phyloP scores from a whole-genome alignment of 2,113 vertebrate genomes.

The Cathartes aura region DNA sequence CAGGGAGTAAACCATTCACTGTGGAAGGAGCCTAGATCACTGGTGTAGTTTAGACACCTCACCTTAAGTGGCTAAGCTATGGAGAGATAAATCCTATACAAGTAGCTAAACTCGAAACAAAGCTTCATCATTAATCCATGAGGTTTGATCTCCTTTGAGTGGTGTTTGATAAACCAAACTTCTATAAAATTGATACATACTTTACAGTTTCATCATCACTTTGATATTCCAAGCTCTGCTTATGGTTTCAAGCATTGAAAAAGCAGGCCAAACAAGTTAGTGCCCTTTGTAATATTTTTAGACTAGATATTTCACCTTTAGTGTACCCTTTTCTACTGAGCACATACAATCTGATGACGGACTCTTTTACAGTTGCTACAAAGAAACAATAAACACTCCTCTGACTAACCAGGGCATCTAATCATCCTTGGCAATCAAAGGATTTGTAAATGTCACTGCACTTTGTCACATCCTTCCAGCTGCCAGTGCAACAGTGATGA shows the following conservation, averaged over 20 bases:
- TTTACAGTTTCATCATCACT: not conserved
- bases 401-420: slow-evolving; percentile 3
- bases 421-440: slow-evolving; percentile 41
- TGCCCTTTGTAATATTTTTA: not conserved
- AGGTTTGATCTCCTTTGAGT: not conserved
- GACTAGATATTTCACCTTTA: not conserved
- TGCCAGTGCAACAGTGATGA: not conserved
- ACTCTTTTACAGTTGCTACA: not conserved
- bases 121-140: not conserved
- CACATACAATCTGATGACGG: not conserved
- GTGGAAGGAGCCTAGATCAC: not conserved
- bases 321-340: not conserved
- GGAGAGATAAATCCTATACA: not conserved
- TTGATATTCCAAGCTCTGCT: not conserved
- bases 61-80: not conserved
- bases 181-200: not conserved
- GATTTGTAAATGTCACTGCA: slow-evolving; percentile 68
- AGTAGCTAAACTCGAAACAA: not conserved
- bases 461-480: slow-evolving; percentile 39
- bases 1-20: not conserved
- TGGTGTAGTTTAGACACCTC: not conserved
- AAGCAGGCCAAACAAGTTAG: not conserved
- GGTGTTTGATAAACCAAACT: not conserved
- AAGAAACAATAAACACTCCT: not conserved
- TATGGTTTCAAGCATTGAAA: not conserved